These are phyloP conservation scores for Periplaneta americana DNA, from an alignment of 1,140 invertebrate genomes.

Conservation along the genomic window DNA sequence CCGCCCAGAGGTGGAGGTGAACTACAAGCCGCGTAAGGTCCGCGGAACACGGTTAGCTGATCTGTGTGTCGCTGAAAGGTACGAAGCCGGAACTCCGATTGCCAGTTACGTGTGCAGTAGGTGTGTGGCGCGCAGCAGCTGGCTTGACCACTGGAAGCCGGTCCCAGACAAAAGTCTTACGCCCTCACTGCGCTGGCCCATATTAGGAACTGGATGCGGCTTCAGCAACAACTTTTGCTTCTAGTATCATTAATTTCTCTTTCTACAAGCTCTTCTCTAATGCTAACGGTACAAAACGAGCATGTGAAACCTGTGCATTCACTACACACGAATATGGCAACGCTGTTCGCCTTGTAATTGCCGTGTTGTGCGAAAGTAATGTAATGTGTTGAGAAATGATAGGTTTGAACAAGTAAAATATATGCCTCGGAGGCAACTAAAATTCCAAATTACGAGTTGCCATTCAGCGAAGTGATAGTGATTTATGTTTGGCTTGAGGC, in stretches of 20 bases:
- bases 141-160: too few species aligned
- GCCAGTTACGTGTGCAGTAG: not conserved
- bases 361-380: too few species aligned
- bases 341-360: not conserved
- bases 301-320: not conserved
- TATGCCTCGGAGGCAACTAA: too few species aligned
- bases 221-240: not conserved
- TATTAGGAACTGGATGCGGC: not conserved
- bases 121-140: not conserved
- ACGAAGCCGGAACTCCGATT: not conserved
- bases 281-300: not conserved
- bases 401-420: too few species aligned
- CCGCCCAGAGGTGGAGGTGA: too few species aligned
- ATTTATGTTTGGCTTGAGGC: too few species aligned
- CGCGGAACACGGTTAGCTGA: not conserved
- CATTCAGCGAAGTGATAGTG: too few species aligned
- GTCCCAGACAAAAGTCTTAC: not conserved
- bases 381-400: too few species aligned
- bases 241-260: not conserved
- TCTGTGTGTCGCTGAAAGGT: too few species aligned
- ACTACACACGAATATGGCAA: not conserved
- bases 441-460: too few species aligned
- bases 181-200: not conserved
- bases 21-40: not conserved
- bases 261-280: not conserved